phyloP scores from a whole-genome alignment of 2,113 vertebrate species.

The Ceyx margarethae region DNA sequence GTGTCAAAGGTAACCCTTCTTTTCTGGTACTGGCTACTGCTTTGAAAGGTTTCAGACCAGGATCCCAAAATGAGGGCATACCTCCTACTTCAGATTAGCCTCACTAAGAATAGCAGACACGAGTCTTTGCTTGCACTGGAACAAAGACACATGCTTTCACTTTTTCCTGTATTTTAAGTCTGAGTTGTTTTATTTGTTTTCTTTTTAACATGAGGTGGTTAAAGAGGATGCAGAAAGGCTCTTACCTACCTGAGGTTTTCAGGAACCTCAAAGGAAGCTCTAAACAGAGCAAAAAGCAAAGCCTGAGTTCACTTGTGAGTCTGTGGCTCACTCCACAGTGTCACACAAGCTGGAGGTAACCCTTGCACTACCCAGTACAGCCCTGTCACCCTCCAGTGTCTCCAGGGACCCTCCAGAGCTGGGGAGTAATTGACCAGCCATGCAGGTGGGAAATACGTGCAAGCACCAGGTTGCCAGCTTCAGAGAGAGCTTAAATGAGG shows the following conservation, averaged over 20 bases:
- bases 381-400: background rate
- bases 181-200: background rate
- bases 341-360: background rate
- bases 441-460: background rate
- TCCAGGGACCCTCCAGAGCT: background rate
- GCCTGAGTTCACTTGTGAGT: background rate
- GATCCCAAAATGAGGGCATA: background rate
- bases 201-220: background rate
- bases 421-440: background rate
- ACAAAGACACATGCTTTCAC: background rate
- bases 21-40: background rate
- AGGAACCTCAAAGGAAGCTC: background rate
- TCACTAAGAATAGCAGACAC: background rate
- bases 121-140: background rate
- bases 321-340: background rate
- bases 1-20: background rate
- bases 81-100: background rate
- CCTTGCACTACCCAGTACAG: background rate
- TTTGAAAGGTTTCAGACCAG: background rate
- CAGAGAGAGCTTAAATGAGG: background rate
- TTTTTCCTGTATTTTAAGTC: background rate
- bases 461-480: background rate
- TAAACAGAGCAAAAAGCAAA: background rate
- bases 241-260: background rate
- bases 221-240: background rate